Base-by-base conservation (phyloP, 2,888 invertebrate species). In the Thymelicus acteon region DNA sequence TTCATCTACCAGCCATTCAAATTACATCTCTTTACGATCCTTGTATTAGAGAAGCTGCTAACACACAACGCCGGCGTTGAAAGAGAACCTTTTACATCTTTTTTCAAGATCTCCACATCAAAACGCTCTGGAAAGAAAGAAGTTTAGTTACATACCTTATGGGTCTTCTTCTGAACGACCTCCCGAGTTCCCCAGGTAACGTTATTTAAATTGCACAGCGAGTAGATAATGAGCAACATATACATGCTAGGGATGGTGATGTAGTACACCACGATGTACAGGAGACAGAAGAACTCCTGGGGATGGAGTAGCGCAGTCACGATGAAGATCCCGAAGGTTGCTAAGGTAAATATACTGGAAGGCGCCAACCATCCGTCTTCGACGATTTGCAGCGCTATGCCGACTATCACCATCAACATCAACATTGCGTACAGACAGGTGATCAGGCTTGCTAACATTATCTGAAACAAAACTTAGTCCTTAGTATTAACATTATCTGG, bases 131-230 rank as follows among this genome's bases (percentile, higher is more conserved):
- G 4, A 31, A 31, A 31, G 5, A 31, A 31, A 5, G 31, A 31
- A 31, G 31, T 40, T 40, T 40, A 40, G 40, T 10, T 40, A 60
- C 48, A 67, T 75, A 91, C 93, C 88, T 92, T 92, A 8, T 78
- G 77, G 44, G 88, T 86, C 72, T 91, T 91, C 81, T 93, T 92
- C 78, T 90, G 89, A 0, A 94, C 94, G 62, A 95, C 96, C 86
- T 98, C 99, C 73, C 99, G 94, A 0, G 99, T 99, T 6, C 99
- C 99, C 99, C 99, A 99, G 1, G 97, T 96, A 5, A 99, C 97
- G 81, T 98, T 97, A 86, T 99, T 98, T 91, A 99, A 95, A 86
- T 99, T 99, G 85, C 98, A 98, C 39, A 98, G 94, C 0, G 98
- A 98, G 85, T 98, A 99, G 70, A 99, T 97, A 76, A 98, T 96